These are phyloP conservation scores for Conops quadrifasciatus DNA, from an alignment of 2,888 invertebrate species.

Conservation along the genomic window DNA sequence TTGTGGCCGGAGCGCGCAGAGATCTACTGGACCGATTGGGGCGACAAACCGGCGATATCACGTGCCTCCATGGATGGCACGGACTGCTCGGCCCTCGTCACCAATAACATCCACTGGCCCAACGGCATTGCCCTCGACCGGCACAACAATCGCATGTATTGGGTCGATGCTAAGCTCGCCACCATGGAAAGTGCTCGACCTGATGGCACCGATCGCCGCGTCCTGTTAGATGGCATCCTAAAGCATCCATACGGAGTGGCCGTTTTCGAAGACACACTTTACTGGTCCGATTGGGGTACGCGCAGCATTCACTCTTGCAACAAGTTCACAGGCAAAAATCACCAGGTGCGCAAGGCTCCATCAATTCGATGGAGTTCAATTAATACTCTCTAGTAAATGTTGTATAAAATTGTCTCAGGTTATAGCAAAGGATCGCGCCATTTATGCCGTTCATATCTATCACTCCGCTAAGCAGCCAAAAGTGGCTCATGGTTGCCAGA, in stretches of 20 bases:
- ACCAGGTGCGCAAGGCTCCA: slow-evolving; percentile 51
- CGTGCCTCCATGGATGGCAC: slow-evolving; percentile 87
- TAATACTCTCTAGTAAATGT: too few relatives aligned
- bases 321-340: slow-evolving; percentile 78
- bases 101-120: slow-evolving; percentile 76
- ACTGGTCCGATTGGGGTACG: slow-evolving; percentile 89
- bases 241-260: slow-evolving; percentile 85
- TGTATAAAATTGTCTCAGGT: slow-evolving; percentile 51
- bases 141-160: slow-evolving; percentile 82
- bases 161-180: slow-evolving; percentile 81
- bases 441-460: slow-evolving; percentile 74
- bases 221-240: slow-evolving; percentile 70
- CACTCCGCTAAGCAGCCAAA: slow-evolving; percentile 73
- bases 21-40: slow-evolving; percentile 96
- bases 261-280: slow-evolving; percentile 87
- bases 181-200: slow-evolving; percentile 73
- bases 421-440: slow-evolving; percentile 67
- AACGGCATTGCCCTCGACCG: slow-evolving; percentile 87
- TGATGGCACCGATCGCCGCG: slow-evolving; percentile 74
- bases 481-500: slow-evolving; percentile 71
- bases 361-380: background rate
- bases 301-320: slow-evolving; percentile 78
- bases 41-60: slow-evolving; percentile 76
- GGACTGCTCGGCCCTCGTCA: slow-evolving; percentile 70
- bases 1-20: slow-evolving; percentile 76